Evolutionary conservation across 2,888 invertebrate genomes (phyloP), one percentile per base, ranked within the genome.

Genomic region (Agrenia bidenticulata): DNA sequence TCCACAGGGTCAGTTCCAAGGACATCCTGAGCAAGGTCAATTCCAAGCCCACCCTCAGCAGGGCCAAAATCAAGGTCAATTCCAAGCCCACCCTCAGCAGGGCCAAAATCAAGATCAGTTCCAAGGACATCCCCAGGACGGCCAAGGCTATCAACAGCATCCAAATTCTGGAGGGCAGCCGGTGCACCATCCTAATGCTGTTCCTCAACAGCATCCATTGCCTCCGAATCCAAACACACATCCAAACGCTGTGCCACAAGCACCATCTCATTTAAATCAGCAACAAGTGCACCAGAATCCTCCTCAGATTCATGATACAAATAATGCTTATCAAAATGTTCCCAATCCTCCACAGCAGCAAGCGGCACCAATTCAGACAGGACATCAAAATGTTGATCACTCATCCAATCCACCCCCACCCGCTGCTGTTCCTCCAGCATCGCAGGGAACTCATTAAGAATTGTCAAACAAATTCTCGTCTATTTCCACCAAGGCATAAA

Each of bases 11-110:
- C 73, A 64, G 13, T 69, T 73, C 37, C 76, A 77, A 62, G 74
- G 69, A 64, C 76, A 77, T 67, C 73, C 70, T 19, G 75, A 77
- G 60, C 77, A 77, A 27, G 74, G 67, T 19, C 77, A 75, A 59
- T 73, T 69, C 17, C 73, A 74, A 4, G 74, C 71, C 4, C 76
- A 73, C 4, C 77, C 77, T 51, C 80, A 77, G 49, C 77, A 73
- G 59, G 64, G 55, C 9, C 74, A 68, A 17, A 72, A 70, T 5
- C 75, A 70, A 9, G 58, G 32, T 17, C 61, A 71, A 13, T 70
- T 73, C 32, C 77, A 76, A 50, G 67, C 50, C 2, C 76, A 72
- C 66, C 76, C 72, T 61, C 71, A 64, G 13, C 77, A 77, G 61
- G 74, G 69, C 23, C 77, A 76, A 59, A 72, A 69, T 17, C 73